Conservation (phyloP, 2,113 vertebrate genomes). For the Lophochroa leadbeateri region DNA sequence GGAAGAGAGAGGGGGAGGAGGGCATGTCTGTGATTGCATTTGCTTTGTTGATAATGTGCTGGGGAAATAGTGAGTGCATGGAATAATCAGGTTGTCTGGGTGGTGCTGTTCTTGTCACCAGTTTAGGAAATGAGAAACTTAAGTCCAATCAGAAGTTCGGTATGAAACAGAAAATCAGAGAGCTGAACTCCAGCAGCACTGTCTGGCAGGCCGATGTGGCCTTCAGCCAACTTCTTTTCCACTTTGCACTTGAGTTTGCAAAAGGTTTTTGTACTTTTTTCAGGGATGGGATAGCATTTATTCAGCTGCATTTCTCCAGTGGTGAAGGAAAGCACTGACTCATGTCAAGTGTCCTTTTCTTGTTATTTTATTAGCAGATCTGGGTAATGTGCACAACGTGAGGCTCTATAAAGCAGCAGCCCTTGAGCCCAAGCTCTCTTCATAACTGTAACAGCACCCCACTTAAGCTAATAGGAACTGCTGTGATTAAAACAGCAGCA, state of each 20-base stretch:
- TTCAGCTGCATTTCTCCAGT: not conserved
- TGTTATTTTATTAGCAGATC: not conserved
- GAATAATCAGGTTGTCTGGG: not conserved
- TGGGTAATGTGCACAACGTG: rapidly evolving
- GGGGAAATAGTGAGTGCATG: not conserved
- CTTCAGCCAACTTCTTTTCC: not conserved
- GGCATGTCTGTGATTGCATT: rapidly evolving
- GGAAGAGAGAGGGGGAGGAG: not conserved
- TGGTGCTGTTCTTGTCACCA: not conserved
- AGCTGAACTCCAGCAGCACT: rapidly evolving
- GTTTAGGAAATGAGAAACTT: not conserved
- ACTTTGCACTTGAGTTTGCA: not conserved
- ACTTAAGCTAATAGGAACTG: not conserved
- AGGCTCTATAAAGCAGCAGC: not conserved
- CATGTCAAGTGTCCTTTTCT: not conserved
- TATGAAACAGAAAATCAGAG: rapidly evolving
- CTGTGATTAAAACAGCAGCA: not conserved
- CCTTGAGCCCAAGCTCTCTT: not conserved
- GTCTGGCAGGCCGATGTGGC: rapidly evolving
- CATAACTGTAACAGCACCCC: not conserved
- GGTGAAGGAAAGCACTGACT: not conserved
- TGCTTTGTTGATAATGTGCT: not conserved
- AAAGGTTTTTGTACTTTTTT: not conserved
- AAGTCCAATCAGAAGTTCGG: not conserved
- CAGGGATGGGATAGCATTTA: not conserved